Percentiles rank a stretch among this genome's conserved stretches.
Conservation (phyloP, 2,888 invertebrate species). For the Pyrochroa serraticornis region DNA sequence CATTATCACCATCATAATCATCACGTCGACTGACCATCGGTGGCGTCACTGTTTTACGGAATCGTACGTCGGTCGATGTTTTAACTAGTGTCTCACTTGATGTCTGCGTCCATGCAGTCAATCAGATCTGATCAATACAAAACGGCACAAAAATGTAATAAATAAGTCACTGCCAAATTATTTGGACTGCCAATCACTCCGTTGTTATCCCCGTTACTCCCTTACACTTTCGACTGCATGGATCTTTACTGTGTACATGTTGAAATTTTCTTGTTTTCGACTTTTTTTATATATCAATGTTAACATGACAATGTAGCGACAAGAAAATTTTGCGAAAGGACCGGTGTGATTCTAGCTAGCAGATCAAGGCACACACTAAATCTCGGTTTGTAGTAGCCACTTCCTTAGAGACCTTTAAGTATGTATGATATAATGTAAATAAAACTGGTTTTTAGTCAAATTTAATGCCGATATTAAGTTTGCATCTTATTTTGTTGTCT, state of each 20-base stretch:
- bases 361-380: constrained; percentile 23
- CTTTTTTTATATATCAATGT: constrained; percentile 16
- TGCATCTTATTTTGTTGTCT: constrained; percentile 42
- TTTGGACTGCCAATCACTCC: constrained; percentile 54
- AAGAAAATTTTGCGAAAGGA: constrained; percentile 20
- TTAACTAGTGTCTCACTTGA: constrained; percentile 40
- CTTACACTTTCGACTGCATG: constrained; percentile 42
- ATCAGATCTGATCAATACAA: constrained; percentile 23
- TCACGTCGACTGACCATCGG: constrained; percentile 11
- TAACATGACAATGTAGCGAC: constrained; percentile 22
- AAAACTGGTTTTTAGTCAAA: constrained; percentile 25
- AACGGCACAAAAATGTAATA: constrained; percentile 39
- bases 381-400: constrained; percentile 20
- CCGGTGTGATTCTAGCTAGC: constrained; percentile 35
- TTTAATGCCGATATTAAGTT: constrained; percentile 36
- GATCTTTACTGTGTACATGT: constrained; percentile 44
- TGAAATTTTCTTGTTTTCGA: constrained; percentile 4
- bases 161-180: constrained; percentile 55
- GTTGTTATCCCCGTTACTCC: too few species aligned
- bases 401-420: constrained; percentile 24
- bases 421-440: constrained; percentile 39
- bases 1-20: constrained; percentile 41
- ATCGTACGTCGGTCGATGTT: too few species aligned
- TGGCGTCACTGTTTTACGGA: too few species aligned
- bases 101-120: constrained; percentile 48